phyloP scores from a whole-genome alignment of 2,113 vertebrate species.

The Corapipo altera region DNA sequence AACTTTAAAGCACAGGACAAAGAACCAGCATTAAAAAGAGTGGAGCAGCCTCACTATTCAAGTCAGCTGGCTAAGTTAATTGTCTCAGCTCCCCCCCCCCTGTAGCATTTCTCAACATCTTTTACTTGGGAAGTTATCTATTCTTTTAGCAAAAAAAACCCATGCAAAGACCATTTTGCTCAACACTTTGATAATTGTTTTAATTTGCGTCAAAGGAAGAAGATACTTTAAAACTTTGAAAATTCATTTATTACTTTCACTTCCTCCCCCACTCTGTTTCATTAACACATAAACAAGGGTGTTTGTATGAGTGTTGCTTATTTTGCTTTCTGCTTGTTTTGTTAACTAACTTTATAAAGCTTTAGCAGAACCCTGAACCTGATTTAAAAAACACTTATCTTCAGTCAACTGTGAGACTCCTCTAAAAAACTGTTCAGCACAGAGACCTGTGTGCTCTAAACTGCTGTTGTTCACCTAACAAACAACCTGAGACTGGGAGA shows the following conservation, averaged over 20 bases:
- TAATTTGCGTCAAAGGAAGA: neutral
- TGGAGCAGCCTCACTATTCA: neutral
- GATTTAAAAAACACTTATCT: neutral
- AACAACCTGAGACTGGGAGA: neutral
- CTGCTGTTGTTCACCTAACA: neutral
- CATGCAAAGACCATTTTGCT: neutral
- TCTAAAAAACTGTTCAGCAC: neutral
- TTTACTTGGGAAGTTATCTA: neutral
- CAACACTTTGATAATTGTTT: neutral
- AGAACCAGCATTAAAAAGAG: neutral
- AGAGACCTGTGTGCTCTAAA: neutral
- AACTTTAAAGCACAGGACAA: constrained; percentile 6
- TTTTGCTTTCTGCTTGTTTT: neutral
- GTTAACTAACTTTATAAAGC: neutral
- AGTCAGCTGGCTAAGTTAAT: neutral
- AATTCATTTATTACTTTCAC: neutral
- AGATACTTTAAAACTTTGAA: neutral
- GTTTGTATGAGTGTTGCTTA: neutral
- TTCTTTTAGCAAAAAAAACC: neutral
- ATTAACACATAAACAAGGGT: neutral
- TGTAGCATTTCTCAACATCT: neutral
- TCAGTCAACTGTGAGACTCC: neutral
- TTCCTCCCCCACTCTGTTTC: neutral
- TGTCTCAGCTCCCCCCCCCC: neutral
- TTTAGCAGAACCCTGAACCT: neutral